Evolutionary conservation across 2,797 vertebrate genomes (phyloP).

Genomic region (Bryconaethiops microstoma): DNA sequence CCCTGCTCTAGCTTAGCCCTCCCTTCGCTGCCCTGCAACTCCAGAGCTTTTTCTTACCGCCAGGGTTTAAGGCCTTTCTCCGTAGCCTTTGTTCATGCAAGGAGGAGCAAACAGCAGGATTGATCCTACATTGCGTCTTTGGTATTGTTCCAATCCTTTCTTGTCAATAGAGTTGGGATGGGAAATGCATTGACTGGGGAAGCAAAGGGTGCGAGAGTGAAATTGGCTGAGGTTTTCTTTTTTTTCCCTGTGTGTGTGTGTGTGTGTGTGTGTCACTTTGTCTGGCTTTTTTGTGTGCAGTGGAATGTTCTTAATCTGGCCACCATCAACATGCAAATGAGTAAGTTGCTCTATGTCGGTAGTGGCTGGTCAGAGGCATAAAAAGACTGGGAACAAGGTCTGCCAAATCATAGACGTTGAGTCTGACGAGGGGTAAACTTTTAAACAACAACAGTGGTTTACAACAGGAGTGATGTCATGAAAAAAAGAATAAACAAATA

Average conservation of each 20-base stretch:
- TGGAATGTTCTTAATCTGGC: constrained; percentile 95
- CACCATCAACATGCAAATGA: constrained; percentile 93
- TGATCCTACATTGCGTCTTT: constrained; percentile 90
- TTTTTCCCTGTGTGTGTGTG: neutral
- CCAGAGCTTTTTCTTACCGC: constrained; percentile 67
- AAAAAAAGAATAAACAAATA: neutral
- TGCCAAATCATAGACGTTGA: constrained; percentile 21
- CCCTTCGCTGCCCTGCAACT: constrained; percentile 72
- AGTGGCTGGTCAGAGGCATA: constrained; percentile 36
- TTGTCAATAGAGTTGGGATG: constrained; percentile 56
- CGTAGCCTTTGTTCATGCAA: constrained; percentile 68
- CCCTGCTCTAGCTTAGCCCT: constrained; percentile 61
- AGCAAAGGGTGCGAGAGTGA: constrained; percentile 50
- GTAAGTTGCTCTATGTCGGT: constrained; percentile 46
- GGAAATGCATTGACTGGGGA: constrained; percentile 60
- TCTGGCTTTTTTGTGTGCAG: constrained; percentile 95
- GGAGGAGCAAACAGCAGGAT: constrained; percentile 89
- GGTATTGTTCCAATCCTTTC: constrained; percentile 87
- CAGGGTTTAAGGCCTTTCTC: constrained; percentile 69
- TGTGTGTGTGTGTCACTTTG: constrained; percentile 70
- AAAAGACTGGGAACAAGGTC: constrained; percentile 53
- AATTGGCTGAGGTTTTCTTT: constrained; percentile 56
- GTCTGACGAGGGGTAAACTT: neutral
- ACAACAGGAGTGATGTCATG: neutral
- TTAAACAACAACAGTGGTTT: neutral